Evolutionary conservation across 2,797 vertebrate species (phyloP).

Genomic region (Rhinatrema bivittatum): DNA sequence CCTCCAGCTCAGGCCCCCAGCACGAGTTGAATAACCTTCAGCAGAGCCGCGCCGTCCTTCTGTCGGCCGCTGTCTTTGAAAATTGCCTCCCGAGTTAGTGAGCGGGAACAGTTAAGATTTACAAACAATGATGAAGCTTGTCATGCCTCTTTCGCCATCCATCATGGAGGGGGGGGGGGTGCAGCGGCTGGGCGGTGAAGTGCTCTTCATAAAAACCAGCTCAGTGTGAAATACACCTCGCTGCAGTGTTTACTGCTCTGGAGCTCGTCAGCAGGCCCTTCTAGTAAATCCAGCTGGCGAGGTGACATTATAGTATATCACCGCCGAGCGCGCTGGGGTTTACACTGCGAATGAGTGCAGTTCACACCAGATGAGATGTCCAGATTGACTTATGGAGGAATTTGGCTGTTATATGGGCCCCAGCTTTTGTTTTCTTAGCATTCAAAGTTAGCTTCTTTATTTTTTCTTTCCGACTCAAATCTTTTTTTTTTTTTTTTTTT

Average conservation of each 20-base stretch:
- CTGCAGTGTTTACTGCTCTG: conserved; percentile 94
- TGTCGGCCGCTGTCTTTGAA: conserved; percentile 92
- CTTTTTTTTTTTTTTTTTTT: not conserved
- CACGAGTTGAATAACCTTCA: conserved; percentile 98
- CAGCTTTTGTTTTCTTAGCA: conserved; percentile 71
- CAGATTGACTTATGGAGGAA: conserved; percentile 88
- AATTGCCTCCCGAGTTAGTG: conserved; percentile 99
- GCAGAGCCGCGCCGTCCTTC: conserved; percentile 92
- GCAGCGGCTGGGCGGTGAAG: conserved; percentile 86
- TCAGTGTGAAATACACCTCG: conserved; percentile 99
- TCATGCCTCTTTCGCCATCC: conserved; percentile 98
- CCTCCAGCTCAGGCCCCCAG: conserved; percentile 91
- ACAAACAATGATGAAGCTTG: conserved; percentile 99
- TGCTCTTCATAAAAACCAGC: conserved; percentile 99
- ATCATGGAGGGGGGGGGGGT: conserved; percentile 91
- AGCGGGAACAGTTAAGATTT: conserved; percentile 99
- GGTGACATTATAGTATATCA: conserved; percentile 98
- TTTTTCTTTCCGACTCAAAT: not conserved
- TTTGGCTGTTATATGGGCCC: conserved; percentile 83
- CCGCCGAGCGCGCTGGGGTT: conserved; percentile 68
- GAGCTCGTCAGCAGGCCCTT: conserved; percentile 91
- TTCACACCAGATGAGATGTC: conserved; percentile 90
- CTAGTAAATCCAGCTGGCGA: conserved; percentile 94
- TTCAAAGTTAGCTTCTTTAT: conserved; percentile 72
- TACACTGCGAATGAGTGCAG: conserved; percentile 67